Conservation (phyloP, 2,888 invertebrate genomes). For the Timema podura region DNA sequence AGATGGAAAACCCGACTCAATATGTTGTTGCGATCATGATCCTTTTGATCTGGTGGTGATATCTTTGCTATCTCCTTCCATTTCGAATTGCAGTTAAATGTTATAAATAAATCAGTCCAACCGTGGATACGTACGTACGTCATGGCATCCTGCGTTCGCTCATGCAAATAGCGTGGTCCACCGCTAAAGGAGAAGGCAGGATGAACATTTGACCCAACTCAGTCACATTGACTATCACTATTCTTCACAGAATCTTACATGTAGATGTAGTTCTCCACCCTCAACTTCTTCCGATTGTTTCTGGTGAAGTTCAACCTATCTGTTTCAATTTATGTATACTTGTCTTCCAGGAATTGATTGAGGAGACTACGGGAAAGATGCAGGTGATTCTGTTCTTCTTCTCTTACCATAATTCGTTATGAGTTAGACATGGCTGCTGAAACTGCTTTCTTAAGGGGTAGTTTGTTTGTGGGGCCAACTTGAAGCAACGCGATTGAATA, state of each 20-base stretch:
- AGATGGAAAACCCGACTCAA: too few species aligned
- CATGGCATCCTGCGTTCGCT: conserved; percentile 41
- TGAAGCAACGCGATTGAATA: too few species aligned
- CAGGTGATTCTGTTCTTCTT: too few species aligned
- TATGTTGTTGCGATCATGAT: conserved; percentile 36
- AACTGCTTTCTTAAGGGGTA: too few species aligned
- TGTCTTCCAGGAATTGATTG: conserved; percentile 37
- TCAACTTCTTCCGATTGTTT: conserved; percentile 26
- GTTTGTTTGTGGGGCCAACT: too few species aligned
- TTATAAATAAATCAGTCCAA: conserved; percentile 41
- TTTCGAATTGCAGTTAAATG: conserved; percentile 40
- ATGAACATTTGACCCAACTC: conserved; percentile 32
- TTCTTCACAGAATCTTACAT: conserved; percentile 30
- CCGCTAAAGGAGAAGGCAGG: conserved; percentile 38
- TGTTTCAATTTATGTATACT: conserved; percentile 33
- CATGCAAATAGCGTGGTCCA: conserved; percentile 43
- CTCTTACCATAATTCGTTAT: too few species aligned
- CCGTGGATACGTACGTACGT: conserved; percentile 41
- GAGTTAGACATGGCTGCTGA: too few species aligned
- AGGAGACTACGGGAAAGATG: too few species aligned
- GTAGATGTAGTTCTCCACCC: conserved; percentile 34
- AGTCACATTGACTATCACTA: conserved; percentile 19
- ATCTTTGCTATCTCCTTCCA: conserved; percentile 38
- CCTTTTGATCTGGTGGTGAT: conserved; percentile 32
- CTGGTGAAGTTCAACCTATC: conserved; percentile 32